Base-by-base conservation (phyloP, 2,797 vertebrate genomes). In the Falco biarmicus region DNA sequence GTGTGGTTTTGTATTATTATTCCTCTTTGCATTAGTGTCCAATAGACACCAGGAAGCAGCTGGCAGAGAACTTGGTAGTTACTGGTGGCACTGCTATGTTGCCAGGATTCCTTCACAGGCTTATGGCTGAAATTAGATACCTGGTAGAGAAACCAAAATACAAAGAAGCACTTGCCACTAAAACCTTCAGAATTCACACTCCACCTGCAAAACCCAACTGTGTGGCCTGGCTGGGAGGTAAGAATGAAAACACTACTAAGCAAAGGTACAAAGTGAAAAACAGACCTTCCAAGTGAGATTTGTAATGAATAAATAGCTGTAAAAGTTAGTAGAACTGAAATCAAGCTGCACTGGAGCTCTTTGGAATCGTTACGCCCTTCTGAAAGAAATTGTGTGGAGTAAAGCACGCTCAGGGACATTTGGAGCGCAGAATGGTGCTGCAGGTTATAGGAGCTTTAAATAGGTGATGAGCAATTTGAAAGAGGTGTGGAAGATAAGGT, bases 151-250 rank as follows among this genome's bases (percentile, higher is more conserved):
- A 99, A 97, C 99, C 99, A 34, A 99, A 99, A 76, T 99, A 99
- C 96, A 98, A 98, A 94, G 96, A 98, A 57, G 97, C 97, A 13
- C 98, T 99, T 66, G 99, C 99, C 84, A 99, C 98, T 59, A 99
- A 99, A 97, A 99, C 98, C 96, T 99, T 99, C 98, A 98, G 99
- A 10, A 98, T 99, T 86, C 99, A 99, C 96, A 98, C 98, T 87
- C 99, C 99, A 16, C 99, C 99, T 19, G 99, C 99, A 96, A 99
- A 99, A 86, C 98, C 99, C 96, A 99, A 99, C 98, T 99, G 99
- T 26, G 99, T 99, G 61, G 99, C 99, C 61, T 99, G 99, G 99
- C 98, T 99, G 21, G 99, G 99, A 99, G 99, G 99, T 99, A 96
- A 98, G 98, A 89, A 28, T 22, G 37, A 26, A n/a, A 53, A 4